These are phyloP conservation scores for Drosophila miranda DNA, from an alignment of 1,140 invertebrate species.

Conservation along the genomic window DNA sequence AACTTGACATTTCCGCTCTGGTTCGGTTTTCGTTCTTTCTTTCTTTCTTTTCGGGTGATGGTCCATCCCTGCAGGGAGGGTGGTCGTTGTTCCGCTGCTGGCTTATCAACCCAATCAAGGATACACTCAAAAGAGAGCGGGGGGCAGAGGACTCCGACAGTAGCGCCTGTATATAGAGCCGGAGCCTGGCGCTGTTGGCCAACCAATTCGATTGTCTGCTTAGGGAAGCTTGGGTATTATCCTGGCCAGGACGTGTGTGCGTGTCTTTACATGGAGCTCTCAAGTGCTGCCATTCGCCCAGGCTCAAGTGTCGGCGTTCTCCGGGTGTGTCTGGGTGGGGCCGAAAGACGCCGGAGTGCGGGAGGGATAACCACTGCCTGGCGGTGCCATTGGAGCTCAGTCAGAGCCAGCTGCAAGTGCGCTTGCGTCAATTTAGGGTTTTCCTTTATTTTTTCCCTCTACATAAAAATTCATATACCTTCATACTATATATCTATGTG, in stretches of 20 bases:
- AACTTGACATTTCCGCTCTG: conserved; percentile 80
- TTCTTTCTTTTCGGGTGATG: conserved; percentile 41
- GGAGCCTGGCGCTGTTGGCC: conserved; percentile 18
- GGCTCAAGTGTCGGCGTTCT: conserved; percentile 70
- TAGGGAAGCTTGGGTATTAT: conserved; percentile 65
- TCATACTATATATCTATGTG: conserved; percentile 2
- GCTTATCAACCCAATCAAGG: conserved; percentile 48
- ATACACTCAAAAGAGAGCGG: conserved; percentile 17
- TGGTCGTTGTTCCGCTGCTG: conserved; percentile 34
- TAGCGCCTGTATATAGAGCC: conserved; percentile 16
- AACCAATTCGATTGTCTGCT: conserved; percentile 47
- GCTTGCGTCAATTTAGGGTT: conserved; percentile 73
- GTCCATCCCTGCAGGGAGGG: conserved; percentile 4
- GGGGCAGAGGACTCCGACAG: conserved; percentile 10
- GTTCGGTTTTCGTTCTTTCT: conserved; percentile 29
- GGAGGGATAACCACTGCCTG: conserved; percentile 38
- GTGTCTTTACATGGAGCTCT: conserved; percentile 38
- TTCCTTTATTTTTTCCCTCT: conserved; percentile 52
- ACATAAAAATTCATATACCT: conserved; percentile 27
- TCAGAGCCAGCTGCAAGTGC: conserved; percentile 38
- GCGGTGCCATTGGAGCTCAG: conserved; percentile 74
- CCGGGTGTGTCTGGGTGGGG: background rate
- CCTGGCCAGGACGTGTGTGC: conserved; percentile 60
- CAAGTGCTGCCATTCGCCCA: conserved; percentile 73
- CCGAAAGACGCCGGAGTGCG: background rate